Evolutionary conservation across 1,140 invertebrate species (phyloP).

Genomic region (Saccostrea cuccullata): DNA sequence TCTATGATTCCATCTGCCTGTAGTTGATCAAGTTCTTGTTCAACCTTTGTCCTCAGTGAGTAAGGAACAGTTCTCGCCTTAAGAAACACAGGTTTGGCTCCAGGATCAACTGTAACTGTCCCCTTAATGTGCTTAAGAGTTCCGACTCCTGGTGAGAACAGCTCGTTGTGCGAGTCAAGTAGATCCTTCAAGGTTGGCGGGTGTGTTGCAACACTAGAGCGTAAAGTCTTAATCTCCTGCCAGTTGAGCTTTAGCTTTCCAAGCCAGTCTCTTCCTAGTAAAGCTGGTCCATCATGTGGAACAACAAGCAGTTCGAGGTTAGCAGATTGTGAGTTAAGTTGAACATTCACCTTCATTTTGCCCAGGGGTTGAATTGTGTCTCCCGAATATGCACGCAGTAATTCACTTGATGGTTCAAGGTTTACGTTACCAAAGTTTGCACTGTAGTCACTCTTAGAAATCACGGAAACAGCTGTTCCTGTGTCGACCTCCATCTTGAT

Average conservation of each 20-base stretch:
- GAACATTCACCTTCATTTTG: conserved; percentile 22
- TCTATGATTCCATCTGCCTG: conserved; percentile 73
- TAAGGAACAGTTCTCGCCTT: conserved; percentile 71
- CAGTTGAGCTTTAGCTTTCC: neutral
- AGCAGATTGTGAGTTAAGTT: conserved; percentile 34
- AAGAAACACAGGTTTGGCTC: conserved; percentile 46
- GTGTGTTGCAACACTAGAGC: neutral
- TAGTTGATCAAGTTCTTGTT: conserved; percentile 75
- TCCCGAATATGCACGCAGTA: too few relatives aligned
- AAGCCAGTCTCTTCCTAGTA: conserved; percentile 45
- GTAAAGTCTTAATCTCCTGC: neutral
- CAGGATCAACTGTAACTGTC: conserved; percentile 14
- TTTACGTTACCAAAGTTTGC: too few relatives aligned
- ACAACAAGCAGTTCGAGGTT: conserved; percentile 34
- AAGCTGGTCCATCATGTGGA: conserved; percentile 25
- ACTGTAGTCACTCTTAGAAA: too few relatives aligned
- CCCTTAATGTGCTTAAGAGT: conserved; percentile 11
- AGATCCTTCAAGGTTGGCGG: conserved; percentile 10
- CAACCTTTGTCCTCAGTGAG: conserved; percentile 74
- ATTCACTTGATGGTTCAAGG: too few relatives aligned
- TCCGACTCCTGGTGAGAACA: conserved; percentile 63
- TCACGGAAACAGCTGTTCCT: too few relatives aligned
- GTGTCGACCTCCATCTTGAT: too few relatives aligned
- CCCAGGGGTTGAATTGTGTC: neutral
- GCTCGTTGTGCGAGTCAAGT: neutral